Evolutionary conservation across 2,797 vertebrate species (phyloP), one percentile per base, ranked within the genome.

Genomic region (Gorsachius magnificus): DNA sequence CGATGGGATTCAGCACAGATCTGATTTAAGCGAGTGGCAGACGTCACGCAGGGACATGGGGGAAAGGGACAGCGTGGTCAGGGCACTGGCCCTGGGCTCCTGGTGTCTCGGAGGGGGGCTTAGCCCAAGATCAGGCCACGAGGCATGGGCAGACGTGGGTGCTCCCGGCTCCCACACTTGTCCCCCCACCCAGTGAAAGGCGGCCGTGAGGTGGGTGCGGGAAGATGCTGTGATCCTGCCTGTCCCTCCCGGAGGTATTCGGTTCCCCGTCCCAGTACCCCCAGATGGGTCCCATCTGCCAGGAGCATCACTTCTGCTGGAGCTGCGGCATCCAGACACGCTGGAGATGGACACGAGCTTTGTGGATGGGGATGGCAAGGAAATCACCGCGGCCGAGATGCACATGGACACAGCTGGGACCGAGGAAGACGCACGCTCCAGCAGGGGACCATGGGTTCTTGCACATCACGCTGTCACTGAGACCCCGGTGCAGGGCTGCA

Each of bases 301-400:
- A 65, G 74, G 69, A 71, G 36, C 72, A 20, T 35, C 25, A 1
- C 25, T 50, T 26, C 51, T 21, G 11, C 45, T 16, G 78, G 78
- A 65, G 60, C 56, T 24, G 60, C 0, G 2, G 25, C 33, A 8
- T 6, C 48, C 5, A 6, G 46, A 15, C 58, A 10, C 36, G 64
- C 64, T 14, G 7, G 36, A 45, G 56, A 2, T 1, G 70, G 57
- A 5, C 19, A 0, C 0, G 1, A 7, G 43, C 54, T 31, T 36
- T 33, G 51, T 10, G 58, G 29, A 21, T 0, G 29, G 35, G 41
- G 36, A 9, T 24, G n/a, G 53, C 19, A 13, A 63, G 43, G 36
- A 17, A 51, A 20, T 21, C 25, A 10, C 60, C 9, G 0, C 0
- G 21, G 13, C 11, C 0, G 0, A 50, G 54, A 45, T 2, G 46